Evolutionary conservation across 2,888 invertebrate genomes (phyloP).

Genomic region (Nephrocerus scutellatus): DNA sequence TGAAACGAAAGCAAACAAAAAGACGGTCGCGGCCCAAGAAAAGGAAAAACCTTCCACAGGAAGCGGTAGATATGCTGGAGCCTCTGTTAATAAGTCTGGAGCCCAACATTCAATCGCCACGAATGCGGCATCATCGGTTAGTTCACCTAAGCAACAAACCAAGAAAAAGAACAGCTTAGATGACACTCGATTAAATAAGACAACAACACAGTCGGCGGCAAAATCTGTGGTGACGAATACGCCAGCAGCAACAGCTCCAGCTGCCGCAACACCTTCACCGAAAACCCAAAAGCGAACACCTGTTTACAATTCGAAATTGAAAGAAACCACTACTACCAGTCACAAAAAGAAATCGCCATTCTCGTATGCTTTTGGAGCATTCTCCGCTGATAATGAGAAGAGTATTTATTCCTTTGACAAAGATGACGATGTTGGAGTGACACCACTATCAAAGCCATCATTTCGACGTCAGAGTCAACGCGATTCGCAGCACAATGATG

Average conservation of each 20-base stretch:
- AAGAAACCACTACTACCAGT: conserved; percentile 43
- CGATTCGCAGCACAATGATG: conserved; percentile 40
- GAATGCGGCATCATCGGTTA: conserved; percentile 3
- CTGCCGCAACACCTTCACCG: conserved; percentile 18
- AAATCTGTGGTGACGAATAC: conserved; percentile 16
- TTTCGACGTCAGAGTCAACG: conserved; percentile 52
- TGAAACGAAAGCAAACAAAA: no score
- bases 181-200: not conserved
- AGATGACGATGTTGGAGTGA: conserved; percentile 51
- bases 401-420: conserved; percentile 67
- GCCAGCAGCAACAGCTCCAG: conserved; percentile 12
- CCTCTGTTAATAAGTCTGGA: no score
- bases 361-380: conserved; percentile 46
- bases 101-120: not conserved
- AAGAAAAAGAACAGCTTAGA: conserved; percentile 16
- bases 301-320: conserved; percentile 53
- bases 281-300: conserved; percentile 45
- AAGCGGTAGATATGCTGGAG: conserved; percentile 1
- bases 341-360: conserved; percentile 26
- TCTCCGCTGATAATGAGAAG: conserved; percentile 62
- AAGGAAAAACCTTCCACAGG: conserved; percentile 29
- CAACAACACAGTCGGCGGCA: conserved; percentile 19
- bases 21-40: conserved; percentile 17
- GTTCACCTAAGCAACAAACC: not conserved
- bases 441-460: conserved; percentile 30